Evolutionary conservation across 2,113 vertebrate species (phyloP).

Genomic region (Erythrocercus mccallii): DNA sequence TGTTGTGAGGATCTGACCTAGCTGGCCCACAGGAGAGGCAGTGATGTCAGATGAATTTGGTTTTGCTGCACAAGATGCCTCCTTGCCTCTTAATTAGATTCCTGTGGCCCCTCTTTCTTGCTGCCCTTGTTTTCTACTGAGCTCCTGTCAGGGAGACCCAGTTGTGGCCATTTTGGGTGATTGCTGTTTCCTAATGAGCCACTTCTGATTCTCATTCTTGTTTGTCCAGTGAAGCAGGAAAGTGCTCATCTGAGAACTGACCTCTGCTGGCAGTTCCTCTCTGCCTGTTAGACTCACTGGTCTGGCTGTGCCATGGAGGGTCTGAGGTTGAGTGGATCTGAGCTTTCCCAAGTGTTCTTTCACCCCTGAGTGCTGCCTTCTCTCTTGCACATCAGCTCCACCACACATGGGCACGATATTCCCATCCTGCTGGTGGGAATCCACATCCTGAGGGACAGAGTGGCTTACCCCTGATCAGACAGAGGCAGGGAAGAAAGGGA

Average conservation of each 20-base stretch:
- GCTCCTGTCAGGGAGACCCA: not conserved
- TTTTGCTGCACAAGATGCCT: not conserved
- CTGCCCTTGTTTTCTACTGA: not conserved
- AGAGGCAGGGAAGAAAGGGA: not conserved
- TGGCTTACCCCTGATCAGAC: not conserved
- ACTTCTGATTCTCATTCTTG: not conserved
- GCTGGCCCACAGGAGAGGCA: not conserved
- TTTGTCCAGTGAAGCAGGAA: not conserved
- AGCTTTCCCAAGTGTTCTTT: not conserved
- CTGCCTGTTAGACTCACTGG: not conserved
- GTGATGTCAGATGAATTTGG: not conserved
- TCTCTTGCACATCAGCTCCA: not conserved
- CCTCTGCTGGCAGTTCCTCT: not conserved
- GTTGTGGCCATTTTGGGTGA: not conserved
- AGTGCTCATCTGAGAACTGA: not conserved
- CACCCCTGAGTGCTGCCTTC: not conserved
- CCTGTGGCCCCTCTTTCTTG: not conserved
- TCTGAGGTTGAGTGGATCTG: not conserved
- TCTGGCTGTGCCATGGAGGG: not conserved
- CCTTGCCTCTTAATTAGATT: not conserved
- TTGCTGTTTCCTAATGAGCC: not conserved
- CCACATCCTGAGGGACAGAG: not conserved
- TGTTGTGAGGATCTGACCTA: not conserved
- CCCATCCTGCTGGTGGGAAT: not conserved
- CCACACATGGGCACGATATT: rapidly evolving